phyloP scores from a whole-genome alignment of 2,797 vertebrate genomes.

The Poecilia picta region DNA sequence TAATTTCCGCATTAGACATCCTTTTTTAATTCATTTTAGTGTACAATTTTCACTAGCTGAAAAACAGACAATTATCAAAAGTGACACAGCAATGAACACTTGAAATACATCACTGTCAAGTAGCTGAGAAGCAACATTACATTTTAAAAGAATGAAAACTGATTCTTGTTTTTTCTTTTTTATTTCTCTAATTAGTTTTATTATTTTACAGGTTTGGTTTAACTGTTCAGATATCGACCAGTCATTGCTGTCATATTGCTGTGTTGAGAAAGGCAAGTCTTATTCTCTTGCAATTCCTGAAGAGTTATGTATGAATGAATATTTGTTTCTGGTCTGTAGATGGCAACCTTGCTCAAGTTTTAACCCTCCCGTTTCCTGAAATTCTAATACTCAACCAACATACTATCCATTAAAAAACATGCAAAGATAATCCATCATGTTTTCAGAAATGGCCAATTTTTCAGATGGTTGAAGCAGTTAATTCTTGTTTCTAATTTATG shows the following conservation, averaged over 20 bases:
- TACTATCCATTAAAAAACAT: neutral
- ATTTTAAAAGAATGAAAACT: neutral
- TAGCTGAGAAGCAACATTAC: neutral
- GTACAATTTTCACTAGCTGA: neutral
- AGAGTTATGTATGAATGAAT: neutral
- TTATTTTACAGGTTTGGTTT: neutral
- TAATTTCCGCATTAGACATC: neutral
- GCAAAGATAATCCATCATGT: neutral
- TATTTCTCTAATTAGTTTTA: neutral
- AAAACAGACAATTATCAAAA: neutral
- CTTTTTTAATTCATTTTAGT: neutral
- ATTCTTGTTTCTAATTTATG: neutral
- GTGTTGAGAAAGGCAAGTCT: neutral
- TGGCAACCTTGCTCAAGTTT: constrained; percentile 63
- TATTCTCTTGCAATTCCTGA: constrained; percentile 8
- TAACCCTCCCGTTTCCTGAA: neutral
- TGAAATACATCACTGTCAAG: neutral
- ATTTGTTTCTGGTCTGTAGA: constrained; percentile 53
- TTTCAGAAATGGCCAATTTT: neutral
- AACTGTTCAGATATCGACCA: neutral
- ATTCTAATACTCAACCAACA: neutral
- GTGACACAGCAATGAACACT: neutral
- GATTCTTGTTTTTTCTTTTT: neutral
- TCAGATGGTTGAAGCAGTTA: constrained; percentile 8
- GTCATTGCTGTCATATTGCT: neutral